Base-by-base conservation (phyloP, 2,888 invertebrate genomes). In the Parthenolecanium corni region DNA sequence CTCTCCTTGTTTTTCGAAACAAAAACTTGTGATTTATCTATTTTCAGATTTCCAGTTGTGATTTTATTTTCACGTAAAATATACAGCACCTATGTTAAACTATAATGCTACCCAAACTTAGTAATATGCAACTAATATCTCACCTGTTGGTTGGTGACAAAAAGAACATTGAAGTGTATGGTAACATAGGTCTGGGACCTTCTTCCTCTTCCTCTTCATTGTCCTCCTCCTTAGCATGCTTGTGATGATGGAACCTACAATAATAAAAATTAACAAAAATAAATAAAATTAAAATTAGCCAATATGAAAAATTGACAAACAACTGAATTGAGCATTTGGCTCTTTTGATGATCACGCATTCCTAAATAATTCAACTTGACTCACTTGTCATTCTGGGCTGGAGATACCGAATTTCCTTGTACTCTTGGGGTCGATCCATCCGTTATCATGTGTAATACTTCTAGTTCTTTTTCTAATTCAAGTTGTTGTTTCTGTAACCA, bases 81-180 rank as follows among this genome's bases (percentile, higher is more conserved):
- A n/a, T n/a, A n/a, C n/a, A n/a, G n/a, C n/a, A n/a, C n/a, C n/a
- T n/a, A n/a, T n/a, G n/a, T n/a, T n/a, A n/a, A n/a, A n/a, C n/a
- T n/a, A n/a, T n/a, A n/a, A n/a, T n/a, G n/a, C n/a, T n/a, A n/a
- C n/a, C n/a, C n/a, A n/a, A n/a, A n/a, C n/a, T n/a, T n/a, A n/a
- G n/a, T n/a, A n/a, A n/a, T n/a, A n/a, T n/a, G n/a, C 24, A 16
- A 49, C n/a, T 40, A 25, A 52, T 69, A 69, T 82, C 89, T 85
- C 81, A 96, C 95, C 94, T 91, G 82, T 99, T 99, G 71, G 96
- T 96, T 72, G 96, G 91, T 75, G 96, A 93, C 76, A 99, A 84
- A 80, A 98, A 86, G 81, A 98, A 99, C 95, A 99, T 94, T 79
- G 97, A 97, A 79, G 96, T 95, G 80, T 97, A 98, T 79, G 97